A percentile compares a stretch with the other conserved stretches of the same genome.
Evolutionary conservation across 2,797 vertebrate species (phyloP).

Genomic region (Danio tinwini): DNA sequence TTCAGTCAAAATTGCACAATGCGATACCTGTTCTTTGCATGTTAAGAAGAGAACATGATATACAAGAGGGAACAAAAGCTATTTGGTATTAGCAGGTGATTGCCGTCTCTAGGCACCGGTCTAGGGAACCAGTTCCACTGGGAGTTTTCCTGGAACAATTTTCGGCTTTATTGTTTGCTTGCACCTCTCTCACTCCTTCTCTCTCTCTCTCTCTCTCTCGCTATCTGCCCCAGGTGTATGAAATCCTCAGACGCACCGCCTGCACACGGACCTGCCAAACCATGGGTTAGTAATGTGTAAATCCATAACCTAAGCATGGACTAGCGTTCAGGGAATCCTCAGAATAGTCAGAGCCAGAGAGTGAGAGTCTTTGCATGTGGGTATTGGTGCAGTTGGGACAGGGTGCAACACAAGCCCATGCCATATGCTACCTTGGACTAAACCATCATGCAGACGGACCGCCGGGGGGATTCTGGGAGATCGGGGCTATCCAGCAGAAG

Average conservation of each 20-base stretch:
- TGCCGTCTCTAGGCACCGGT: conserved; percentile 41
- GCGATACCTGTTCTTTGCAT: conserved; percentile 29
- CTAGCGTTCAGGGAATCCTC: conserved; percentile 53
- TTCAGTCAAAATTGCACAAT: conserved; percentile 30
- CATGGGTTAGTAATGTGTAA: conserved; percentile 62
- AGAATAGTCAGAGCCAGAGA: conserved; percentile 40
- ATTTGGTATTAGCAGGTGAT: conserved; percentile 52
- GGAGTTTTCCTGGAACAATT: conserved; percentile 51
- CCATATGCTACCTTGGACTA: conserved; percentile 78
- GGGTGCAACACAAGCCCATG: conserved; percentile 33
- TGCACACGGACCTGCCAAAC: conserved; percentile 84
- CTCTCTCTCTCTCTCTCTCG: conserved; percentile 1
- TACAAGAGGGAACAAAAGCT: conserved; percentile 45
- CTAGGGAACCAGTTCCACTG: conserved; percentile 55
- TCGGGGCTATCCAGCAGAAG: conserved; percentile 58
- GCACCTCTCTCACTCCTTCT: conserved; percentile 42
- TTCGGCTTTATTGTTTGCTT: conserved; percentile 54
- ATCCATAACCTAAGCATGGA: conserved; percentile 37
- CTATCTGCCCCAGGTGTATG: conserved; percentile 84
- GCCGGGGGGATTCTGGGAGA: conserved; percentile 49
- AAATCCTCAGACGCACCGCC: conserved; percentile 93
- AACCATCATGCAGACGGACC: conserved; percentile 69
- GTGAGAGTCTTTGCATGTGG: conserved; percentile 19
- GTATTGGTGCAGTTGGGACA: conserved; percentile 17
- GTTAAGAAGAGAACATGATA: conserved; percentile 45